A percentile compares a stretch with the other conserved stretches of the same genome.
These are phyloP conservation scores for Kuschelorhynchus macadamiae DNA, from an alignment of 2,888 invertebrate species.

Conservation along the genomic window DNA sequence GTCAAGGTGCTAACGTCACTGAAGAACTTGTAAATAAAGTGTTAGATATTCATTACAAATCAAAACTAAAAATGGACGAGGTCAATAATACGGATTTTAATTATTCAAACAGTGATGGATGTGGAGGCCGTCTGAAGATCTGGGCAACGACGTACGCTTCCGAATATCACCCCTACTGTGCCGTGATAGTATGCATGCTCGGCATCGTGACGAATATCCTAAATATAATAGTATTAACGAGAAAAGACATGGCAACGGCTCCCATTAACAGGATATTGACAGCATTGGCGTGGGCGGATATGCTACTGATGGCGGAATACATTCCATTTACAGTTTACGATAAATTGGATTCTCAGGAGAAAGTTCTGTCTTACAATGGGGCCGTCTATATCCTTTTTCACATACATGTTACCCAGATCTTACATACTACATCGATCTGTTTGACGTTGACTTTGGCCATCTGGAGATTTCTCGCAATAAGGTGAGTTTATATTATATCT, in stretches of 20 bases:
- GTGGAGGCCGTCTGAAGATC: constrained; percentile 64
- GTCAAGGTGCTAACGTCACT: constrained; percentile 3
- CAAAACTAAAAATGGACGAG: constrained; percentile 8
- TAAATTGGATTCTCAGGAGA: constrained; percentile 74
- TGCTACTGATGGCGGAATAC: constrained; percentile 91
- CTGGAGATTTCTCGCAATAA: constrained; percentile 89
- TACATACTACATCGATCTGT: constrained; percentile 88
- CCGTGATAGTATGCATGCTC: constrained; percentile 87
- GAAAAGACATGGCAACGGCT: constrained; percentile 84
- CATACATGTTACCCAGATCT: constrained; percentile 84
- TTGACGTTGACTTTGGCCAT: constrained; percentile 85
- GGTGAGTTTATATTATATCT: constrained; percentile 74
- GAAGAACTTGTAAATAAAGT: constrained; percentile 15
- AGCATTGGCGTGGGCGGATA: constrained; percentile 88
- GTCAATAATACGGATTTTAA: no score
- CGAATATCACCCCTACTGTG: constrained; percentile 85
- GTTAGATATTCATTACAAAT: constrained; percentile 3
- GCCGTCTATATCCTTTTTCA: constrained; percentile 84
- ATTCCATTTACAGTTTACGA: constrained; percentile 82
- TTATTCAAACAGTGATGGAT: constrained; percentile 26
- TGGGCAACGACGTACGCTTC: constrained; percentile 76
- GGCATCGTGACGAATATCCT: constrained; percentile 89
- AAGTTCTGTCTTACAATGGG: constrained; percentile 80
- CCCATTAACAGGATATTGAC: constrained; percentile 91
- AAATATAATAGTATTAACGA: constrained; percentile 89